A percentile compares a stretch with the other conserved stretches of the same genome.
phyloP scores from a whole-genome alignment of 2,797 vertebrate species.

The Hirundo rustica region DNA sequence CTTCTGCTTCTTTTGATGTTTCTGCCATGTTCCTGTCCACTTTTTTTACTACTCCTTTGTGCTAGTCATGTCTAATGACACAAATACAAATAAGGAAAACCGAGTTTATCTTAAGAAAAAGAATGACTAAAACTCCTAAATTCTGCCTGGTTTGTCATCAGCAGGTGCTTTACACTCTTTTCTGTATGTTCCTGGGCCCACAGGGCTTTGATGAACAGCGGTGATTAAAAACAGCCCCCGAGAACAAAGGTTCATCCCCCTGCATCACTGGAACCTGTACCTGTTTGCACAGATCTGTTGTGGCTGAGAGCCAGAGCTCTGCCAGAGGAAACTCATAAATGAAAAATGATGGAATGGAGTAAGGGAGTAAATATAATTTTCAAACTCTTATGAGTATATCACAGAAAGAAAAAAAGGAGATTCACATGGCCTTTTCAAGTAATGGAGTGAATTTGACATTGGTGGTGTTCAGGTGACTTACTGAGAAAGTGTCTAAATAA shows the following conservation, averaged over 20 bases:
- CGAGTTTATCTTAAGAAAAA: not conserved
- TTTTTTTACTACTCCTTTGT: not conserved
- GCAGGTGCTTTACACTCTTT: not conserved
- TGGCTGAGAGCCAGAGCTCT: not conserved
- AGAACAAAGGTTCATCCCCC: not conserved
- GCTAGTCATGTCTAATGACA: not conserved
- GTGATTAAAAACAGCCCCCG: not conserved
- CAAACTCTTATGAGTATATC: not conserved
- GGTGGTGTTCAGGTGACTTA: not conserved
- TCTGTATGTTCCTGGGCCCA: not conserved
- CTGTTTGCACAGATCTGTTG: not conserved
- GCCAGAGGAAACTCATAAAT: not conserved
- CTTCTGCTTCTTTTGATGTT: not conserved
- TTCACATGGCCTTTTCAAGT: not conserved
- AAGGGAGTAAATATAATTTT: not conserved
- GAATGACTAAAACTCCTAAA: not conserved
- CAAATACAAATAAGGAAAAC: not conserved
- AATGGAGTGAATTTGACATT: not conserved
- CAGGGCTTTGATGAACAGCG: not conserved
- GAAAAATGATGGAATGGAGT: not conserved
- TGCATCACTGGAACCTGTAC: not conserved
- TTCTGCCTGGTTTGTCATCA: not conserved
- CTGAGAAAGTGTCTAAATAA: not conserved
- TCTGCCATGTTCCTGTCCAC: accelerated
- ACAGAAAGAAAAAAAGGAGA: not conserved